Conservation (phyloP, 1,140 invertebrate species). For the Polypedilum pembai region DNA sequence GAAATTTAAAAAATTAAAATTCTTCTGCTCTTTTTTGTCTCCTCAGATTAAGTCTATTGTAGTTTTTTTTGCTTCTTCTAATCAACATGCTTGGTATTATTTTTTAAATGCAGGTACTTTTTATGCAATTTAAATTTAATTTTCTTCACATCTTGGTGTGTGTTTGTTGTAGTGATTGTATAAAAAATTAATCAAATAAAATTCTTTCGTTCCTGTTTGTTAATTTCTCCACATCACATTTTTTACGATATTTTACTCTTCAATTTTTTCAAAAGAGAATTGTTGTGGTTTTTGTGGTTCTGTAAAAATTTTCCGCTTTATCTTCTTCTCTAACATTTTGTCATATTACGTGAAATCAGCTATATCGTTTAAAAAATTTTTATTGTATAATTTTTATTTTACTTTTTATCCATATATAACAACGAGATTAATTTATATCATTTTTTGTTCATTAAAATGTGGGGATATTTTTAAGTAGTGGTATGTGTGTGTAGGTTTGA, state of each 20-base stretch:
- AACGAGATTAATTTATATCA: not conserved
- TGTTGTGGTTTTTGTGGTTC: not conserved
- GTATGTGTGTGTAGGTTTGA: not conserved
- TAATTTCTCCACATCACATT: not conserved
- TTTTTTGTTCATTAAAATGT: not conserved
- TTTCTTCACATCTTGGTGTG: not conserved
- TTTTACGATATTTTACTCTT: not conserved
- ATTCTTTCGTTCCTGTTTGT: not conserved
- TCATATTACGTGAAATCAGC: not conserved
- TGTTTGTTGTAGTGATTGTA: not conserved
- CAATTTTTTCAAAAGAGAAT: not conserved
- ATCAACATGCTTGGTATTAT: not conserved
- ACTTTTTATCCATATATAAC: not conserved
- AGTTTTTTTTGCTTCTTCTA: not conserved
- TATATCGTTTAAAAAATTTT: not conserved
- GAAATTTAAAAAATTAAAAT: not conserved
- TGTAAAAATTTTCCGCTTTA: not conserved
- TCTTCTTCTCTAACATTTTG: not conserved
- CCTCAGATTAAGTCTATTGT: not conserved
- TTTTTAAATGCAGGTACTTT: not conserved
- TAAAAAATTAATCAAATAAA: not conserved
- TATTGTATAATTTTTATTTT: not conserved
- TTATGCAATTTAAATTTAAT: not conserved
- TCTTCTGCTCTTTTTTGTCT: not conserved
- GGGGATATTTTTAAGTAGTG: not conserved